These are phyloP conservation scores for Cottus gobio DNA, from an alignment of 2,113 vertebrate species.

Conservation along the genomic window DNA sequence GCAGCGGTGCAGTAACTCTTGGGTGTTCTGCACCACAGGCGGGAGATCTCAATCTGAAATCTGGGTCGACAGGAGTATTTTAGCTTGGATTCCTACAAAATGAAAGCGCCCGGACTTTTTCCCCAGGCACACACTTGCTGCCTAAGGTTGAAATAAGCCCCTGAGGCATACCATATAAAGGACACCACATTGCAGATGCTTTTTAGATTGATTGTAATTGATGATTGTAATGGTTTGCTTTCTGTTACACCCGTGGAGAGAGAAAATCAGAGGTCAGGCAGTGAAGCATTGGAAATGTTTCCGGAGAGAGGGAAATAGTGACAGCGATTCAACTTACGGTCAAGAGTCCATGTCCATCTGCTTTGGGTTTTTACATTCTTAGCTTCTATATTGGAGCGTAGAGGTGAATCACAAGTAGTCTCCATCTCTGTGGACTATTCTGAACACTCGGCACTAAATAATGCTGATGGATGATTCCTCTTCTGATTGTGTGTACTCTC, in stretches of 20 bases:
- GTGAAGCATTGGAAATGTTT: constrained; percentile 20
- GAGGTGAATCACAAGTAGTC: constrained; percentile 11
- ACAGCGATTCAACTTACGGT: background rate
- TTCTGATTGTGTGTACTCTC: constrained; percentile 35
- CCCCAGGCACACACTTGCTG: constrained; percentile 62
- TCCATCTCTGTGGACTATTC: constrained; percentile 4
- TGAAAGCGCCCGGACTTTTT: constrained; percentile 58
- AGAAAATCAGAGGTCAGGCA: constrained; percentile 31
- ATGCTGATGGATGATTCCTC: constrained; percentile 52
- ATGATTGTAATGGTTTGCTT: constrained; percentile 56
- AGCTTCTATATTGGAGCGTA: background rate
- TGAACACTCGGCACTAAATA: constrained; percentile 37
- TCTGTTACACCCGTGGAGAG: constrained; percentile 42
- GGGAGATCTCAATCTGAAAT: constrained; percentile 68
- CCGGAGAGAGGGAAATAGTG: constrained; percentile 36
- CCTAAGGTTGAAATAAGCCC: constrained; percentile 63
- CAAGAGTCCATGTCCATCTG: constrained; percentile 15
- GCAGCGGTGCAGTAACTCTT: constrained; percentile 58
- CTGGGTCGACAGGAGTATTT: constrained; percentile 69
- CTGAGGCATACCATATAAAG: constrained; percentile 46
- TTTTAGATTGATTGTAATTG: constrained; percentile 62
- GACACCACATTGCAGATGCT: constrained; percentile 40
- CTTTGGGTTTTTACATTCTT: constrained; percentile 1
- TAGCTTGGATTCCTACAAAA: constrained; percentile 61
- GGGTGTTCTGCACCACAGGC: constrained; percentile 79